These are phyloP conservation scores for Drosophila birchii DNA, from an alignment of 2,888 invertebrate genomes.

Conservation along the genomic window DNA sequence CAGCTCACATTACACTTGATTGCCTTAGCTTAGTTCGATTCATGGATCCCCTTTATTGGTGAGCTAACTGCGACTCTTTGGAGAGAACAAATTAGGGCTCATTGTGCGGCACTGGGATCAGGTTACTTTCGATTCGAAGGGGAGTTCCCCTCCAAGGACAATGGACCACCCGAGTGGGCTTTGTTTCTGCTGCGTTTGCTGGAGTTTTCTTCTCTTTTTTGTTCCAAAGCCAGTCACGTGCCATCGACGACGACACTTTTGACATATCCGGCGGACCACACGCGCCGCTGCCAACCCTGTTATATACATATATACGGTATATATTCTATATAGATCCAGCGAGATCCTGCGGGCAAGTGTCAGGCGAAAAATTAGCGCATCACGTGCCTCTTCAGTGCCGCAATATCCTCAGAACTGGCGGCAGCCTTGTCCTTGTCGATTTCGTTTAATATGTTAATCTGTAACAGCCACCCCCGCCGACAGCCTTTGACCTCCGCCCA, in stretches of 20 bases:
- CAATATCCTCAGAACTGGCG: slow-evolving; percentile 68
- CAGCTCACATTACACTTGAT: slow-evolving; percentile 48
- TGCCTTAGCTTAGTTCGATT: slow-evolving; percentile 22
- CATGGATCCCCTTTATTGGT: slow-evolving; percentile 27
- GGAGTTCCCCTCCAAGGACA: slow-evolving; percentile 36
- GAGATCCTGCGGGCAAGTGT: slow-evolving; percentile 72
- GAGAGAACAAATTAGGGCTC: slow-evolving; percentile 66
- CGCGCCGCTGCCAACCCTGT: slow-evolving; percentile 53
- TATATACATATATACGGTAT: slow-evolving; percentile 7
- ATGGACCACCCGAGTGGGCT: slow-evolving; percentile 69
- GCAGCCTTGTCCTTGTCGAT: slow-evolving; percentile 65
- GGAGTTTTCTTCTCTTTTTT: slow-evolving; percentile 24
- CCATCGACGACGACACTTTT: slow-evolving; percentile 75
- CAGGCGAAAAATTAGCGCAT: slow-evolving; percentile 80
- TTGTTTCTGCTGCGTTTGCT: slow-evolving; percentile 44
- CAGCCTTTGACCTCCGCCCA: background rate
- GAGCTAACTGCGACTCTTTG: slow-evolving; percentile 32
- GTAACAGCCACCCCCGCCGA: slow-evolving; percentile 27
- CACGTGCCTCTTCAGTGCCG: slow-evolving; percentile 74
- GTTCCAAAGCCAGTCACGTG: slow-evolving; percentile 68
- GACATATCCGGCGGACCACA: slow-evolving; percentile 81
- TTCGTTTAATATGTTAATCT: slow-evolving; percentile 81
- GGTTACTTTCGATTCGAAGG: slow-evolving; percentile 51
- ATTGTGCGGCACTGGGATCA: slow-evolving; percentile 66
- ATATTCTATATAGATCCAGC: slow-evolving; percentile 9